Percentiles rank a stretch among this genome's conserved stretches.
phyloP scores from a whole-genome alignment of 2,797 vertebrate species.

The Pseudochromis fuscus region DNA sequence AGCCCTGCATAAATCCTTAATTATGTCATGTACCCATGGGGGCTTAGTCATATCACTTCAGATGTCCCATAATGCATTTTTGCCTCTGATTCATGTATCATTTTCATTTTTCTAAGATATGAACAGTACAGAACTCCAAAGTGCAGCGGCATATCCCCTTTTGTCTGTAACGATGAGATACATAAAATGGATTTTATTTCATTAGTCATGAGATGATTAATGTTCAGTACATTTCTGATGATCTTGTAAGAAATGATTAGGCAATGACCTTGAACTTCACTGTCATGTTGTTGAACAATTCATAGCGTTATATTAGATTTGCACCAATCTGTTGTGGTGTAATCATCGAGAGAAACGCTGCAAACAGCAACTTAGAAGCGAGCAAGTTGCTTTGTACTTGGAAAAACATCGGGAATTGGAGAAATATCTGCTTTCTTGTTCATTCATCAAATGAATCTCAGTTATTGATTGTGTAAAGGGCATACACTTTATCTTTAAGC shows the following conservation, averaged over 20 bases:
- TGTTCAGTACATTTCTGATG: slow-evolving; percentile 29
- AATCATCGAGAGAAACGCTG: slow-evolving; percentile 3
- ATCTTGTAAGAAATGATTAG: slow-evolving; percentile 39
- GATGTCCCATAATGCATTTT: slow-evolving; percentile 67
- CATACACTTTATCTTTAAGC: slow-evolving; percentile 1
- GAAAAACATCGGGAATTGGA: not conserved
- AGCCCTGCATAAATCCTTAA: slow-evolving; percentile 75
- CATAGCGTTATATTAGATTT: slow-evolving; percentile 23
- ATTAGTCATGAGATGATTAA: slow-evolving; percentile 48
- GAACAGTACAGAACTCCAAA: slow-evolving; percentile 42
- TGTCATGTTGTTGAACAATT: slow-evolving; percentile 28
- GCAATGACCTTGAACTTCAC: slow-evolving; percentile 51
- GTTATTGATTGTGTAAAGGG: slow-evolving; percentile 9
- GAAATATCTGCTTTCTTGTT: slow-evolving; percentile 6
- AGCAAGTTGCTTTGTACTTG: slow-evolving; percentile 3
- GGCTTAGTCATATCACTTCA: slow-evolving; percentile 74
- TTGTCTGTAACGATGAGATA: slow-evolving; percentile 36
- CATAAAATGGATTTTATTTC: slow-evolving; percentile 43
- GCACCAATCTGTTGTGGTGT: slow-evolving; percentile 4
- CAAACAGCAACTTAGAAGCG: slow-evolving; percentile 11
- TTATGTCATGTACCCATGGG: slow-evolving; percentile 71
- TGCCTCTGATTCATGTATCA: slow-evolving; percentile 61
- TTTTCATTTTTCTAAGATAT: slow-evolving; percentile 49
- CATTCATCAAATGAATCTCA: not conserved
- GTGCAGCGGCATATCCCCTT: slow-evolving; percentile 24